These are phyloP conservation scores for Riptortus pedestris DNA, from an alignment of 1,140 invertebrate species.

Conservation along the genomic window DNA sequence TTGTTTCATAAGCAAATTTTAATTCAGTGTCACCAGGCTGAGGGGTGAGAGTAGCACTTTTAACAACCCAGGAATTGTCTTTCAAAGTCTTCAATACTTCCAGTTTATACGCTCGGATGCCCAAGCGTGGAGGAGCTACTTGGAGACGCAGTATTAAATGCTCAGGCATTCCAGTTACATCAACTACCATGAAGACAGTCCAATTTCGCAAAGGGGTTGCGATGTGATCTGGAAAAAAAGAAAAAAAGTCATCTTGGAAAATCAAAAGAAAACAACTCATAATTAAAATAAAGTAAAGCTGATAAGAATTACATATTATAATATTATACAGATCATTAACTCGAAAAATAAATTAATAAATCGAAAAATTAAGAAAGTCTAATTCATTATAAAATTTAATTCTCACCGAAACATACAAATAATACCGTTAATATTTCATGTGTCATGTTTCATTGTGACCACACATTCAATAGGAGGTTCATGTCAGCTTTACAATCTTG, in stretches of 20 bases:
- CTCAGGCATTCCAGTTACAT: constrained; percentile 19
- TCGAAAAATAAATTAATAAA: too few relatives aligned
- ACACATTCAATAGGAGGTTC: too few relatives aligned
- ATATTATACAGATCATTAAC: too few relatives aligned
- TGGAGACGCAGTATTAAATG: constrained; percentile 15
- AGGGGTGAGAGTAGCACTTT: neutral
- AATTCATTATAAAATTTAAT: too few relatives aligned
- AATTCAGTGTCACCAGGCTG: constrained; percentile 9
- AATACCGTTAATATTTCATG: too few relatives aligned
- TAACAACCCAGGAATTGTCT: constrained; percentile 6
- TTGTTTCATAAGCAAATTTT: constrained; percentile 14
- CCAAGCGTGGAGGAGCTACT: constrained; percentile 8
- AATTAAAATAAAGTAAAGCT: constrained; percentile 3
- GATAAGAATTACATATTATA: neutral
- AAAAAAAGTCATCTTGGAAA: too few relatives aligned
- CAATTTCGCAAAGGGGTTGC: constrained; percentile 17
- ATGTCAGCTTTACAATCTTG: too few relatives aligned
- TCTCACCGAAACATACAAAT: too few relatives aligned
- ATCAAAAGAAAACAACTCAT: neutral
- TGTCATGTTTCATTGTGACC: too few relatives aligned
- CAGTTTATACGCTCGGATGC: constrained; percentile 13
- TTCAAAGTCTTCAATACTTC: constrained; percentile 5
- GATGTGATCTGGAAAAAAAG: neutral
- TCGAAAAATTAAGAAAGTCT: too few relatives aligned
- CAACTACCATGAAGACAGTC: constrained; percentile 19